phyloP scores from a whole-genome alignment of 2,113 vertebrate genomes.

The Leucosticte australis region DNA sequence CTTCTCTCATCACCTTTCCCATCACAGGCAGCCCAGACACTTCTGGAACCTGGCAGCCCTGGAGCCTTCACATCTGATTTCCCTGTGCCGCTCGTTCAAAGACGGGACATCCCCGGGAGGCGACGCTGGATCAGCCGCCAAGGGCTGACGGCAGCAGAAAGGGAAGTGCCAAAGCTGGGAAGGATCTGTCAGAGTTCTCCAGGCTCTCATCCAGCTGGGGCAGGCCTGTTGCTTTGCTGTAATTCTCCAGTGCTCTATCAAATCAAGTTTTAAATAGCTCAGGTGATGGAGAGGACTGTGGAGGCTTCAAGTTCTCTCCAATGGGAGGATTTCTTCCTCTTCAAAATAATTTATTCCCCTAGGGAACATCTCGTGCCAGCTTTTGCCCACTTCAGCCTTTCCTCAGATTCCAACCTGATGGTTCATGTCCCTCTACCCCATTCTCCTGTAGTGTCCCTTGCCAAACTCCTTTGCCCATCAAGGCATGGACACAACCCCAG shows the following conservation, averaged over 20 bases:
- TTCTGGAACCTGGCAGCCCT: neutral
- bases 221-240: neutral
- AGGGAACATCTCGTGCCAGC: neutral
- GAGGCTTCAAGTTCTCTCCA: neutral
- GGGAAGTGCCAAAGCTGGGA: neutral
- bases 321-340: neutral
- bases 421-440: neutral
- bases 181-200: neutral
- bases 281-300: neutral
- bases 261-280: neutral
- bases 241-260: neutral
- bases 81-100: accelerated
- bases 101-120: neutral
- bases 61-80: neutral
- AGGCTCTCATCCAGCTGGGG: slow-evolving; percentile 22
- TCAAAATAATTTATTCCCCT: neutral
- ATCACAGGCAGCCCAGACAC: neutral
- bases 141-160: neutral
- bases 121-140: neutral
- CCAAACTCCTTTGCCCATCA: neutral
- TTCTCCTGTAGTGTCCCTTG: accelerated
- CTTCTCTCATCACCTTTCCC: neutral
- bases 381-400: neutral
- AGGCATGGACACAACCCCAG: neutral
- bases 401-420: neutral